Evolutionary conservation across 2,888 invertebrate genomes (phyloP), one percentile per base, ranked within the genome.

Genomic region (Anoncus sp.): DNA sequence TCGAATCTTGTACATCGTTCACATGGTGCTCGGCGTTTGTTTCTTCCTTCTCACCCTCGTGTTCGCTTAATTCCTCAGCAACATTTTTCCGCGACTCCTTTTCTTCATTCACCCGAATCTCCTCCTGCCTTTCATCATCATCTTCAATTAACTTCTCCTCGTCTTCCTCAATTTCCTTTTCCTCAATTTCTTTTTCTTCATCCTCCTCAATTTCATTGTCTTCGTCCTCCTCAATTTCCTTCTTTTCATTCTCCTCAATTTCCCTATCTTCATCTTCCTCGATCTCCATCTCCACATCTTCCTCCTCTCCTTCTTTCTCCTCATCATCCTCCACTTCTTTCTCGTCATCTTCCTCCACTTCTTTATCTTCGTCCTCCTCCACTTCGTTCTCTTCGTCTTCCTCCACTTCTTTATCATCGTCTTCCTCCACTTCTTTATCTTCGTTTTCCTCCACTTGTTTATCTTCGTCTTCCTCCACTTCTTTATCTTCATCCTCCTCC

Each of bases 1-100:
- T 85, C 57, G 82, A 85, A 82, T 87, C 83, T 69, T 80, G 75
- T 76, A 72, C 78, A 66, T 79, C 85, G 65, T 81, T 72, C 73
- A 85, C 77, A 24, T 82, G 81, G 27, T 81, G 84, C 22, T 77
- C 10, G 38, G 2, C 69, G 65, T 79, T 62, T 40, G 70, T 75
- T 6, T 76, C 71, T 10, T 74, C 55, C 10, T 76, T 77, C 12
- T 77, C 80, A 10, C 73, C 78, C 6, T 78, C 75, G 38, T 62
- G 47, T 20, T 76, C 53, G 12, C 62, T 63, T 14, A 62, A 60
- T 20, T 81, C 79, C 45, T 65, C 77, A 14, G 62, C 71, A 14
- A 66, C 79, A 5, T 65, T 49, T 1, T 73, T 71, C 6, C 76
- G 53, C 27, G 75, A 78, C 5, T 6, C 38, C 22, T 49, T 20